A percentile compares a stretch with the other conserved stretches of the same genome.
These are phyloP conservation scores for Paralichthys olivaceus DNA, from an alignment of 2,113 vertebrate genomes.

Conservation along the genomic window DNA sequence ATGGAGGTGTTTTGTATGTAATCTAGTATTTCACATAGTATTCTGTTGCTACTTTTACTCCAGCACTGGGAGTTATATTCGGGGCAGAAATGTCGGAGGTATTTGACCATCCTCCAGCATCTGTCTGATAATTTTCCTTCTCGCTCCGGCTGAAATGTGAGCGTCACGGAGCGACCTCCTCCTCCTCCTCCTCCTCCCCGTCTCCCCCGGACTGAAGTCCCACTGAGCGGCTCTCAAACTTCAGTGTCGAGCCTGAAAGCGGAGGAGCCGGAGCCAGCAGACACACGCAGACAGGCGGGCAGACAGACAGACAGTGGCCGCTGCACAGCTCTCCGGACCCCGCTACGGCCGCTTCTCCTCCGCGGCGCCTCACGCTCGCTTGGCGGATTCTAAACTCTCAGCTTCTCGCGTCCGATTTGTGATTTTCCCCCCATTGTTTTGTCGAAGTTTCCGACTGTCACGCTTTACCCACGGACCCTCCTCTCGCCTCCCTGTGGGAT, in stretches of 20 bases:
- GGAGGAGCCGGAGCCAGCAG: constrained; percentile 53
- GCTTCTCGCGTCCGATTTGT: not conserved
- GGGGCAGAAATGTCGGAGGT: constrained; percentile 47
- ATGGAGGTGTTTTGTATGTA: not conserved
- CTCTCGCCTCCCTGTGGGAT: constrained; percentile 30
- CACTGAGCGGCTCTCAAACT: constrained; percentile 69
- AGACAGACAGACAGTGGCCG: not conserved
- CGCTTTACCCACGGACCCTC: constrained; percentile 41
- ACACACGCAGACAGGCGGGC: constrained; percentile 1
- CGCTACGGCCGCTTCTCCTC: not conserved
- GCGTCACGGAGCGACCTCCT: constrained; percentile 65
- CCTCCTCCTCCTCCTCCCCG: constrained; percentile 24
- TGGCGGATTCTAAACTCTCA: constrained; percentile 35
- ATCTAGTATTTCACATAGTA: not conserved
- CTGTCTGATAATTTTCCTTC: constrained; percentile 73
- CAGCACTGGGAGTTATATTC: constrained; percentile 7
- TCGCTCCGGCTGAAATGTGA: constrained; percentile 69
- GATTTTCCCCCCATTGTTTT: not conserved
- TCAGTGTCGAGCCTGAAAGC: constrained; percentile 66
- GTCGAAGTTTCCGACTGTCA: constrained; percentile 64
- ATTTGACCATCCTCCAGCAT: constrained; percentile 63
- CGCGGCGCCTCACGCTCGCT: not conserved
- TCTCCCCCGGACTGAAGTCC: constrained; percentile 54
- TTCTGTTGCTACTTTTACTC: not conserved
- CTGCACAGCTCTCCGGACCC: constrained; percentile 6